These are phyloP conservation scores for Anseranas semipalmata DNA, from an alignment of 2,113 vertebrate species.

Conservation along the genomic window DNA sequence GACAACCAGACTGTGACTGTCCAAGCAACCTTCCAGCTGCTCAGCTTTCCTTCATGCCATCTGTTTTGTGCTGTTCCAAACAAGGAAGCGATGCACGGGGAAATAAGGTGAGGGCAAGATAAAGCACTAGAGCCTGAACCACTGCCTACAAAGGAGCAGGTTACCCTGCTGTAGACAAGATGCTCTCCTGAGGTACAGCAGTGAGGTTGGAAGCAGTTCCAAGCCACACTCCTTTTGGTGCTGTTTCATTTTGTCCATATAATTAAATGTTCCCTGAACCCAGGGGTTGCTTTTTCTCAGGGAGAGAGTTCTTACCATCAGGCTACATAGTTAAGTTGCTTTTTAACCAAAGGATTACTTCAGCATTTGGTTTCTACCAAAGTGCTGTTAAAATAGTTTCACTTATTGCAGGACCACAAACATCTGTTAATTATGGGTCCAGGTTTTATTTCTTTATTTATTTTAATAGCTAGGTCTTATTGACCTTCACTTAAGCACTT, in stretches of 20 bases:
- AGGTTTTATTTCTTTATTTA: slow-evolving; percentile 34
- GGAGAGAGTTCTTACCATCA: background rate
- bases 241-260: background rate
- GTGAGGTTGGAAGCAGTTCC: background rate
- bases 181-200: background rate
- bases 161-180: background rate
- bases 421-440: slow-evolving; percentile 54
- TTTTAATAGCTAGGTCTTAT: slow-evolving; percentile 40
- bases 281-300: background rate
- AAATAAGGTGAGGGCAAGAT: background rate
- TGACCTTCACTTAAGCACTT: slow-evolving; percentile 49
- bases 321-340: background rate
- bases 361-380: slow-evolving; percentile 49
- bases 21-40: background rate
- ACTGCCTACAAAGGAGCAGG: background rate
- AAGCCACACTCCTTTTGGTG: background rate
- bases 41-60: background rate
- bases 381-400: slow-evolving; percentile 66
- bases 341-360: slow-evolving; percentile 39
- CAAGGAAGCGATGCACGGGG: rapidly evolving
- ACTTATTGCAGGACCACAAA: slow-evolving; percentile 67
- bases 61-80: background rate
- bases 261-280: background rate
- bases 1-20: background rate
- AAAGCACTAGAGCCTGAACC: background rate